Percentiles rank a stretch among this genome's conserved stretches.
phyloP scores from a whole-genome alignment of 2,888 invertebrate species.

The Acanthopleura granulata region DNA sequence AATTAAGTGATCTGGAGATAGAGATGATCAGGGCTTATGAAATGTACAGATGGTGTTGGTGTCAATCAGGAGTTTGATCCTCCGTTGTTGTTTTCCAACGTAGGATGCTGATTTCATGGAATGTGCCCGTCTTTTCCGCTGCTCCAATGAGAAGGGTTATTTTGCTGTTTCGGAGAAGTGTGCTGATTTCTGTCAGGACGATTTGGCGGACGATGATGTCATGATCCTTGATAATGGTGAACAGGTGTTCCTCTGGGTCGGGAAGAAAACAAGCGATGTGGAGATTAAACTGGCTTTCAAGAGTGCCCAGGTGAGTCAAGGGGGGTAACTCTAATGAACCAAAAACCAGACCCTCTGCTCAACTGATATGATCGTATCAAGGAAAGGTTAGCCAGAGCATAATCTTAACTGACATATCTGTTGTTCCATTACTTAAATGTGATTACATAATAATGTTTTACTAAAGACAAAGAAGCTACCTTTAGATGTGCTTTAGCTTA shows the following conservation, averaged over 20 bases:
- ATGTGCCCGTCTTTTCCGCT: conserved; percentile 93
- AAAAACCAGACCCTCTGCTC: no score
- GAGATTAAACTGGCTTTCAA: conserved; percentile 99
- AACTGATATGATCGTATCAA: no score
- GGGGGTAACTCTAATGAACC: no score
- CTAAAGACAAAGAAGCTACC: no score
- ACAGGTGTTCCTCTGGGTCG: conserved; percentile 98
- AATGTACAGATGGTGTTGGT: no score
- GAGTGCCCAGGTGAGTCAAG: conserved; percentile 86
- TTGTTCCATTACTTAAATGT: no score
- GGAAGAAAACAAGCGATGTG: conserved; percentile 96
- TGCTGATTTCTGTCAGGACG: conserved; percentile 98
- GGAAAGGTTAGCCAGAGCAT: no score
- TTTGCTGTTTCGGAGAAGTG: conserved; percentile 99
- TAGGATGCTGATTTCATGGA: conserved; percentile 90
- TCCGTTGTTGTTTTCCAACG: conserved; percentile 22
- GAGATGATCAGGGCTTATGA: no score
- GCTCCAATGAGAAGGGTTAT: conserved; percentile 99
- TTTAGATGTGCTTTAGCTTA: no score
- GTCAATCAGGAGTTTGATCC: not conserved
- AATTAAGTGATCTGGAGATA: no score
- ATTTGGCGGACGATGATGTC: conserved; percentile 98
- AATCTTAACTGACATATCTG: no score
- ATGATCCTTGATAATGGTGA: conserved; percentile 99
- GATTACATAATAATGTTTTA: no score